Base-by-base conservation (phyloP, 2,797 vertebrate genomes). In the Thripadectes ignobilis region DNA sequence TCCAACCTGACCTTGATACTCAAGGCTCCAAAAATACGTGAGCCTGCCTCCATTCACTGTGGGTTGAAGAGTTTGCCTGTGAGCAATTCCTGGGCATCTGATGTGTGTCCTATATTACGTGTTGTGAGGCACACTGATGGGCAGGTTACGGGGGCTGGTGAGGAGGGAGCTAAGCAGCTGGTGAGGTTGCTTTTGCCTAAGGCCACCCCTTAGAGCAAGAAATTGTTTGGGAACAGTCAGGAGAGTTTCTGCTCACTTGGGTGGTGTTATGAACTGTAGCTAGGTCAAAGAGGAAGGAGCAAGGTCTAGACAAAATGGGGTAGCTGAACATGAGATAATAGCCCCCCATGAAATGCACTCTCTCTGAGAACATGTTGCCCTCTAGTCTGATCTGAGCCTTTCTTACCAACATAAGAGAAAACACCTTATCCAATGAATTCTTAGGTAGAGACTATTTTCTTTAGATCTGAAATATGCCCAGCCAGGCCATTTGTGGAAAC, bases 71-170 rank as follows among this genome's bases (percentile, higher is more conserved):
- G 39, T 63, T 57, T 72, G 29, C 34, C 79, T 88, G 57, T 0
- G 1, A 77, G 45, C 36, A 48, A 17, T 55, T 80, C 57, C 59
- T 15, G 11, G 45, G 61, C 22, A 29, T n/a, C 61, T 67, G 69
- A 26, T 3, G 1, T 20, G 11, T 66, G 36, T 69, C 81, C 67
- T 79, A 4, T 26, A 2, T 7, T 46, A 34, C 6, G 27, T 46
- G 18, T 9, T 7, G 1, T 10, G 63, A 77, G 26, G 36, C 59
- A 51, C 51, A 10, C 8, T 19, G 58, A 18, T 43, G 43, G 30
- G 61, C 43, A 36, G 26, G 65, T 46, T 71, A 4, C 13, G 1
- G 4, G 12, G 32, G 19, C 68, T 32, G n/a, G 27, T 0, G 0
- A 55, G 41, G 52, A 65, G 30, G 30, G 48, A 85, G 39, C 45